A percentile compares a stretch with the other conserved stretches of the same genome.
Evolutionary conservation across 2,113 vertebrate genomes (phyloP).

Genomic region (Terrapene triunguis): DNA sequence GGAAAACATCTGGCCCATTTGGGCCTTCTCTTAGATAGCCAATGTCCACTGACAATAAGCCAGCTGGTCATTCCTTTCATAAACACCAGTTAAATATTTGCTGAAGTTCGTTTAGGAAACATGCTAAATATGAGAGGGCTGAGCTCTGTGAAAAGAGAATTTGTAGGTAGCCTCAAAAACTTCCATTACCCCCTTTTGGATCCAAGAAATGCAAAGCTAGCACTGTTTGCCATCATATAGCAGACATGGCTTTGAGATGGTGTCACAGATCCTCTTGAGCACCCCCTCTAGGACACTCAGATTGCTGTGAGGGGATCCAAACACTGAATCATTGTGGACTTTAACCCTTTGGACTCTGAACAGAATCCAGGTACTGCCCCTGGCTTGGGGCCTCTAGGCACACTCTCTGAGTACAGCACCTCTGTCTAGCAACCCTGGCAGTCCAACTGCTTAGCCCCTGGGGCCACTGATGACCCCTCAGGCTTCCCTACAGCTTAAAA

Average conservation of each 20-base stretch:
- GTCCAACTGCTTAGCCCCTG: background rate
- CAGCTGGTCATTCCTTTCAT: conserved; percentile 42
- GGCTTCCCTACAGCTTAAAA: background rate
- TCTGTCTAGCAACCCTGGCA: background rate
- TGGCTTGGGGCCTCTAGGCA: background rate
- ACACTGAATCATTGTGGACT: background rate
- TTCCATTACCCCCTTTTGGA: background rate
- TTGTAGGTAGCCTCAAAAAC: background rate
- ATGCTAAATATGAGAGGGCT: background rate
- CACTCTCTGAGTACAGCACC: background rate
- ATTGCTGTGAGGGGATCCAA: background rate
- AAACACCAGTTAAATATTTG: conserved; percentile 18
- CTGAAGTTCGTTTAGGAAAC: background rate
- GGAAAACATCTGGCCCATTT: conserved; percentile 68
- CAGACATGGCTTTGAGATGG: background rate
- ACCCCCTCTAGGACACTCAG: background rate
- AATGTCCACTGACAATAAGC: background rate
- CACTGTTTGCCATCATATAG: background rate
- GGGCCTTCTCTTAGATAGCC: background rate
- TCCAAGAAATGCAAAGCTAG: background rate
- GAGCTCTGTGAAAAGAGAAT: conserved; percentile 23
- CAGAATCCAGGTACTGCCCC: background rate
- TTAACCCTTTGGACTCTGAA: background rate
- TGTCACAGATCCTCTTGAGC: background rate
- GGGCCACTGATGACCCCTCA: background rate